phyloP scores from a whole-genome alignment of 2,113 vertebrate genomes.

The Eclectus roratus region DNA sequence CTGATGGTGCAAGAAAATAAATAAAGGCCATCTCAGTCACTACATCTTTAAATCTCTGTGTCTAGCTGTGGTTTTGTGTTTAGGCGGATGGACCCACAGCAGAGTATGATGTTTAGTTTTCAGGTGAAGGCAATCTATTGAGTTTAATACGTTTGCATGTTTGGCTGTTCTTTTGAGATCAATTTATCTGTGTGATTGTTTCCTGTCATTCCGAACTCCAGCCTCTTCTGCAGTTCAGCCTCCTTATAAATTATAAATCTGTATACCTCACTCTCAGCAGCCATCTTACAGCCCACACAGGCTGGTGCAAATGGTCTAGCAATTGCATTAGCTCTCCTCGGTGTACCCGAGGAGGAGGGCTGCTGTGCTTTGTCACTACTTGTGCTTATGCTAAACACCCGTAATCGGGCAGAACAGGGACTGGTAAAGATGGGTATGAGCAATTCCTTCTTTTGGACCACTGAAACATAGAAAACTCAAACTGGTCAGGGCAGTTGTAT shows the following conservation, averaged over 20 bases:
- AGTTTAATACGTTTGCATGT: not conserved
- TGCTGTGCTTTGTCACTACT: not conserved
- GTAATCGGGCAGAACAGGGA: not conserved
- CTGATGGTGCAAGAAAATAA: constrained; percentile 33
- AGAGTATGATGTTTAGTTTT: not conserved
- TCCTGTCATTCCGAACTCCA: not conserved
- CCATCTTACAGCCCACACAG: constrained; percentile 23
- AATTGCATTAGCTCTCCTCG: not conserved
- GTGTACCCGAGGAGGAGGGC: not conserved
- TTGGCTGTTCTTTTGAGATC: constrained; percentile 27
- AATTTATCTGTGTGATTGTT: not conserved
- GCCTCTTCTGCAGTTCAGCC: constrained; percentile 9
- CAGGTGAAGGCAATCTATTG: constrained; percentile 4
- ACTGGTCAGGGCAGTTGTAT: not conserved
- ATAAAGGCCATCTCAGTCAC: constrained; percentile 19
- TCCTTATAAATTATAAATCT: constrained; percentile 57
- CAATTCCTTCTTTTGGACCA: not conserved
- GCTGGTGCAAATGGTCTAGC: not conserved
- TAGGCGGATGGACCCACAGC: not conserved
- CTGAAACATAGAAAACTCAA: not conserved
- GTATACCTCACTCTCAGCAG: constrained; percentile 21
- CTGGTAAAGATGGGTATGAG: not conserved
- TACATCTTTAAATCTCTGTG: constrained; percentile 26
- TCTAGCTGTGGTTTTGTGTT: constrained; percentile 6
- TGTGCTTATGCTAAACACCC: not conserved